phyloP scores from a whole-genome alignment of 92 coral and sea anemone species.

The Epizoanthus illoricatus region DNA sequence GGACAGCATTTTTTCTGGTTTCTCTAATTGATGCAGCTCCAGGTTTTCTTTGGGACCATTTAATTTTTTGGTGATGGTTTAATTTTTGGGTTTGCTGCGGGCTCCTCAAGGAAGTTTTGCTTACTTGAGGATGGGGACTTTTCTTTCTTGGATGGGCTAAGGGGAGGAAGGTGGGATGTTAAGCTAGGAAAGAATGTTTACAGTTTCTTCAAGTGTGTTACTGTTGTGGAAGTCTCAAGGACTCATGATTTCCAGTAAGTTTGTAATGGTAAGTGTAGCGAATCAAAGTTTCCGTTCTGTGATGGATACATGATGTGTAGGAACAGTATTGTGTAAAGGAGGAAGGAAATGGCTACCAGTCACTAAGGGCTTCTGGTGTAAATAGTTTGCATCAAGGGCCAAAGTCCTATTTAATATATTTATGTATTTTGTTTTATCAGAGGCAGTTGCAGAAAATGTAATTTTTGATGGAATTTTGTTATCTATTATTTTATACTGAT shows the following conservation, averaged over 20 bases:
- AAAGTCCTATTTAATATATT: too few relatives aligned
- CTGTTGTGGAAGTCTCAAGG: constrained; percentile 19
- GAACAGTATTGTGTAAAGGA: constrained; percentile 15
- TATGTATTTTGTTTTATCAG: too few relatives aligned
- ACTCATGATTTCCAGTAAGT: constrained; percentile 4
- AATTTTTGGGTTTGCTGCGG: constrained; percentile 36
- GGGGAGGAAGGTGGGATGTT: constrained; percentile 46
- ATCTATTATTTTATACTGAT: too few relatives aligned
- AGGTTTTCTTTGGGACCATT: constrained; percentile 42
- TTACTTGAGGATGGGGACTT: constrained; percentile 41
- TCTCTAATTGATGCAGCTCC: constrained; percentile 28
- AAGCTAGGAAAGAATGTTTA: constrained; percentile 28
- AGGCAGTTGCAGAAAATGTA: too few relatives aligned
- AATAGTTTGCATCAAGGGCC: too few relatives aligned
- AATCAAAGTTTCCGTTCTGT: constrained; percentile 37
- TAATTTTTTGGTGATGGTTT: constrained; percentile 38
- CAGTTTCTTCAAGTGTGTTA: constrained; percentile 35
- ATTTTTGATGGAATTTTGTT: too few relatives aligned
- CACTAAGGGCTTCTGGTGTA: neutral
- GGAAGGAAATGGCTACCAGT: constrained; percentile 5
- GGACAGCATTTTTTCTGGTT: constrained; percentile 37
- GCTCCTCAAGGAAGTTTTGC: constrained; percentile 18
- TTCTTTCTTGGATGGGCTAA: constrained; percentile 29
- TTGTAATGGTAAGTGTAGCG: constrained; percentile 38
- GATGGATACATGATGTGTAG: constrained; percentile 31